These are phyloP conservation scores for Palaemon carinicauda DNA, from an alignment of 1,140 invertebrate genomes.

Conservation along the genomic window DNA sequence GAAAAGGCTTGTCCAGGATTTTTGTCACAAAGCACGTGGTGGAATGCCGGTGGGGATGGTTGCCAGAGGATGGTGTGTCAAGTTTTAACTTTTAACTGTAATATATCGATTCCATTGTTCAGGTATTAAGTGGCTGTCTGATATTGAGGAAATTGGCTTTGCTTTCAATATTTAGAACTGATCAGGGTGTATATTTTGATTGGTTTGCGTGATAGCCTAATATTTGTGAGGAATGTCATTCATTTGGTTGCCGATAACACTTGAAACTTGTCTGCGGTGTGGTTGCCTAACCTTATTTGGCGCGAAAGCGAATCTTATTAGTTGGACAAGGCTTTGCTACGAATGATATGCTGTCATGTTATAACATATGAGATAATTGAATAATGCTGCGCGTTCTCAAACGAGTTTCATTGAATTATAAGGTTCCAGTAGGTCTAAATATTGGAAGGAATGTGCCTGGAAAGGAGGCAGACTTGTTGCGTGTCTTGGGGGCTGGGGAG, in stretches of 20 bases:
- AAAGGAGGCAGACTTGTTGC: slow-evolving; percentile 38
- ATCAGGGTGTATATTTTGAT: too few species aligned
- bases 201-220: not conserved
- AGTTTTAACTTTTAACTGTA: too few species aligned
- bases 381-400: not conserved
- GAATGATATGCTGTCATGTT: not conserved
- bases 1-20: not conserved
- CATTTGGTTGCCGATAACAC: too few species aligned
- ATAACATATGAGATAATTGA: not conserved
- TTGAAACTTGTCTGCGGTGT: slow-evolving; percentile 43
- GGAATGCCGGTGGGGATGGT: slow-evolving; percentile 39
- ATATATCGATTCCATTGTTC: not conserved
- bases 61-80: not conserved
- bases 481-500: slow-evolving; percentile 1
- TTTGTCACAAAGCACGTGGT: slow-evolving; percentile 50
- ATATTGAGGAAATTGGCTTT: too few species aligned
- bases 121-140: not conserved
- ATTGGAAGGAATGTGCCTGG: not conserved
- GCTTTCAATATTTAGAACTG: too few species aligned
- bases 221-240: slow-evolving; percentile 25
- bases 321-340: not conserved
- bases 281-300: slow-evolving; percentile 48
- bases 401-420: not conserved
- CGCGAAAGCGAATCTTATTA: slow-evolving; percentile 32
- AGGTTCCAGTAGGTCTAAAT: not conserved